phyloP scores from a whole-genome alignment of 2,113 vertebrate species.

The Microcebus murinus region DNA sequence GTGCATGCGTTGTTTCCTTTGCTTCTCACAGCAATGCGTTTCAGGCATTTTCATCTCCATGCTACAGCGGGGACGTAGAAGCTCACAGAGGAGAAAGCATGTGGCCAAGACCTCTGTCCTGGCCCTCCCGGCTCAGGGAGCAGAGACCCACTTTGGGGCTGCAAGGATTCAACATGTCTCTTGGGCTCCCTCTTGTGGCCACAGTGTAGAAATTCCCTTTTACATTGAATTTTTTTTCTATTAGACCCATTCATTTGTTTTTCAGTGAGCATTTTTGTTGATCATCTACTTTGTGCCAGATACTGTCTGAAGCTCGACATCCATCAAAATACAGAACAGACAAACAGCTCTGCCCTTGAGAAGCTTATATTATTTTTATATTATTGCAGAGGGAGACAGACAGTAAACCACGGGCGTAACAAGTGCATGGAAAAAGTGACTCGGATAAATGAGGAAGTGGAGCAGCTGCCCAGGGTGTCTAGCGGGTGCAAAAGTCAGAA shows the following conservation, averaged over 20 bases:
- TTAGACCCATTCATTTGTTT: not conserved
- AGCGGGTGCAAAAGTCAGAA: not conserved
- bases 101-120: not conserved
- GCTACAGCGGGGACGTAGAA: not conserved
- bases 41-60: not conserved
- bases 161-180: not conserved
- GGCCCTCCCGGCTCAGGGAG: too few relatives aligned
- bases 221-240: fast-evolving
- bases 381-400: not conserved
- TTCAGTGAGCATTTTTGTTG: not conserved
- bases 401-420: too few relatives aligned
- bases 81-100: not conserved
- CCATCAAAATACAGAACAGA: too few relatives aligned
- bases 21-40: not conserved
- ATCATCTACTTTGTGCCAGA: not conserved
- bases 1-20: not conserved
- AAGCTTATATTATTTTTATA: not conserved
- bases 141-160: not conserved
- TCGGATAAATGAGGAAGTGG: not conserved
- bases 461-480: fast-evolving
- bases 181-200: slow-evolving; percentile 30
- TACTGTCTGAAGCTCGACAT: not conserved
- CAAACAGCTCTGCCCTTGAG: fast-evolving
- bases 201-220: not conserved
- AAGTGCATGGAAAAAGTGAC: not conserved